Percentiles rank a stretch among this genome's conserved stretches.
Conservation (phyloP, 2,888 invertebrate genomes). For the Cistogaster globosa region DNA sequence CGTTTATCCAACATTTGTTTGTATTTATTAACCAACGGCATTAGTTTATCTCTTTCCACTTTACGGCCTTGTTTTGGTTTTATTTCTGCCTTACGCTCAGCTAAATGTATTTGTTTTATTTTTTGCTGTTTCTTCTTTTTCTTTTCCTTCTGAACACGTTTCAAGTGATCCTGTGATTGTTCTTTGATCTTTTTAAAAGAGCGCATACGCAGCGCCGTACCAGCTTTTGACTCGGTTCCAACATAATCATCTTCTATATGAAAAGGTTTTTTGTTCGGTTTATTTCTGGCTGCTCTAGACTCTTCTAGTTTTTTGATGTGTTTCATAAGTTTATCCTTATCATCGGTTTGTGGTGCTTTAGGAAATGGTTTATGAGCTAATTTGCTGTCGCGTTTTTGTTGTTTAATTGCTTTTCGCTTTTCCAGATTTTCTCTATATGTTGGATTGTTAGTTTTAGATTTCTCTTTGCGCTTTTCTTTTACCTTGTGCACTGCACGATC, state of each 20-base stretch:
- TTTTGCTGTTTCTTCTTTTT: slow-evolving; percentile 86
- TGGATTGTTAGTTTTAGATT: slow-evolving; percentile 89
- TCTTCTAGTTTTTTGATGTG: slow-evolving; percentile 81
- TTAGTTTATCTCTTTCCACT: slow-evolving; percentile 79
- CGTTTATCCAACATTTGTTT: slow-evolving; percentile 79
- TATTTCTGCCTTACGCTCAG: slow-evolving; percentile 80
- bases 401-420: slow-evolving; percentile 75
- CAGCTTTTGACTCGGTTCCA: slow-evolving; percentile 88
- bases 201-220: slow-evolving; percentile 87
- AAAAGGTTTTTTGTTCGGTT: slow-evolving; percentile 61
- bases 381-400: slow-evolving; percentile 71
- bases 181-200: slow-evolving; percentile 88
- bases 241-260: slow-evolving; percentile 83
- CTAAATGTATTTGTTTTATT: slow-evolving; percentile 82
- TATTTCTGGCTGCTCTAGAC: slow-evolving; percentile 73
- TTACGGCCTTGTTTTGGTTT: slow-evolving; percentile 81
- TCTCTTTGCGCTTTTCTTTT: slow-evolving; percentile 89
- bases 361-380: slow-evolving; percentile 68
- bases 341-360: slow-evolving; percentile 75
- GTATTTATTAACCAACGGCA: slow-evolving; percentile 81
- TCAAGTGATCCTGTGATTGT: slow-evolving; percentile 88
- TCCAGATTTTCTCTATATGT: slow-evolving; percentile 81
- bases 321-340: slow-evolving; percentile 78
- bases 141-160: slow-evolving; percentile 88
- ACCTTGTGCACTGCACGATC: slow-evolving; percentile 92